A percentile compares a stretch with the other conserved stretches of the same genome.
These are phyloP conservation scores for Megaceryle maxima DNA, from an alignment of 2,113 vertebrate genomes.

Conservation along the genomic window DNA sequence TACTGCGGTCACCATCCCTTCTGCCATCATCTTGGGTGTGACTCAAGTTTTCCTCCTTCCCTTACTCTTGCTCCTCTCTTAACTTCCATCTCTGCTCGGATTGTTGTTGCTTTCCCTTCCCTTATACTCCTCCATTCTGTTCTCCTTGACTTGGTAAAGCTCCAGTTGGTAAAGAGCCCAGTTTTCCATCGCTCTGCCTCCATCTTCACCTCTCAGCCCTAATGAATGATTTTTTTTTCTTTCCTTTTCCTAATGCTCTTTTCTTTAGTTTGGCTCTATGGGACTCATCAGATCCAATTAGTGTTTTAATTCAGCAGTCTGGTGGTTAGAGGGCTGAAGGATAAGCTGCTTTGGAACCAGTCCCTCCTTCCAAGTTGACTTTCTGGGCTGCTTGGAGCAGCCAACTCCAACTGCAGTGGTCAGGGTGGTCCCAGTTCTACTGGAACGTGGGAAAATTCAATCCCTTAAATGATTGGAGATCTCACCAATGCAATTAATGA, in stretches of 20 bases:
- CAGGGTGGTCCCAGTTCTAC: not conserved
- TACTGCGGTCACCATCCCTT: not conserved
- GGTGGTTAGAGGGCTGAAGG: not conserved
- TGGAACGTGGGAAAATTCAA: not conserved
- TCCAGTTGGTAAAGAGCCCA: conserved; percentile 56
- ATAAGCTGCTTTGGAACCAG: not conserved
- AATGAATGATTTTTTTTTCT: conserved; percentile 30
- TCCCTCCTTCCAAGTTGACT: not conserved
- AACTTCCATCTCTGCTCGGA: not conserved
- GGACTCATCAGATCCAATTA: not conserved
- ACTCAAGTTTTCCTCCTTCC: not conserved
- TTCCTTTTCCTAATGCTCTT: conserved; percentile 49
- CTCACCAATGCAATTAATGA: not conserved
- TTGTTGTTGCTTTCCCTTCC: not conserved
- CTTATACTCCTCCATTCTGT: conserved; percentile 2
- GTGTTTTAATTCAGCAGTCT: not conserved
- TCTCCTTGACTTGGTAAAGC: conserved; percentile 50
- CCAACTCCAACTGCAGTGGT: not conserved
- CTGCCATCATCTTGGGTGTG: not conserved
- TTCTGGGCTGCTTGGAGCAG: not conserved
- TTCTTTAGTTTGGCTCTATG: not conserved
- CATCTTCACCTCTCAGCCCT: conserved; percentile 51
- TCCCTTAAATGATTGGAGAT: not conserved
- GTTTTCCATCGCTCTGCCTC: conserved; percentile 63
- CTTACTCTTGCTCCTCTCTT: not conserved